phyloP scores from a whole-genome alignment of 2,113 vertebrate genomes.

The Pelvicachromis taeniatus region DNA sequence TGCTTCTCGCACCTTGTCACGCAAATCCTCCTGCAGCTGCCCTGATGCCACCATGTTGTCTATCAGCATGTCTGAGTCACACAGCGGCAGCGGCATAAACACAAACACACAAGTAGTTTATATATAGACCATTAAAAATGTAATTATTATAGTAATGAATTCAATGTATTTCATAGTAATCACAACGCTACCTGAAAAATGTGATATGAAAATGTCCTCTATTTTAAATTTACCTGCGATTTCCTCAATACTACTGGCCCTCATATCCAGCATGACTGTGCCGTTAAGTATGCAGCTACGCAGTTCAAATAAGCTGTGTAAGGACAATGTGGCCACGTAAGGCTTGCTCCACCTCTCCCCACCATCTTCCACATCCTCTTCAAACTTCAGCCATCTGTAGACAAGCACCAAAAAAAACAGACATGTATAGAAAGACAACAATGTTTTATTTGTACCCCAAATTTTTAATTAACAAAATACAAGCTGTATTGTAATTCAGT shows the following conservation, averaged over 20 bases:
- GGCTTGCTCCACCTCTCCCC: slow-evolving; percentile 96
- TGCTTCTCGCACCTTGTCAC: slow-evolving; percentile 85
- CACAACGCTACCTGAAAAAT: not conserved
- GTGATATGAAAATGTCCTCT: not conserved
- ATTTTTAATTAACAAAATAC: not conserved
- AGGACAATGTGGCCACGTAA: slow-evolving; percentile 89
- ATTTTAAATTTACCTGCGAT: slow-evolving; percentile 80
- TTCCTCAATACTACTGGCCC: slow-evolving; percentile 88
- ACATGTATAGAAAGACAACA: not conserved
- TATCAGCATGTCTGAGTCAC: slow-evolving; percentile 85
- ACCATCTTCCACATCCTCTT: slow-evolving; percentile 95
- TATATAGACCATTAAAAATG: not conserved
- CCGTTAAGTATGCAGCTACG: slow-evolving; percentile 93
- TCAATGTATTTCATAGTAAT: not conserved
- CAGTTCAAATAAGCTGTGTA: slow-evolving; percentile 92
- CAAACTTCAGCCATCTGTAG: slow-evolving; percentile 87
- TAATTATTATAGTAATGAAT: not conserved
- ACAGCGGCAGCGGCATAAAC: not conserved
- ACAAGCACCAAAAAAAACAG: not conserved
- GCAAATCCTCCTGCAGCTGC: slow-evolving; percentile 83
- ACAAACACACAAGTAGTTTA: not conserved
- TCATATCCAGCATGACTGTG: slow-evolving; percentile 95
- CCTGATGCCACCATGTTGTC: slow-evolving; percentile 92
- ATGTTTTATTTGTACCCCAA: not conserved
- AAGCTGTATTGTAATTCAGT: not conserved